These are phyloP conservation scores for Andrena minutula DNA, from an alignment of 2,888 invertebrate species.

Conservation along the genomic window DNA sequence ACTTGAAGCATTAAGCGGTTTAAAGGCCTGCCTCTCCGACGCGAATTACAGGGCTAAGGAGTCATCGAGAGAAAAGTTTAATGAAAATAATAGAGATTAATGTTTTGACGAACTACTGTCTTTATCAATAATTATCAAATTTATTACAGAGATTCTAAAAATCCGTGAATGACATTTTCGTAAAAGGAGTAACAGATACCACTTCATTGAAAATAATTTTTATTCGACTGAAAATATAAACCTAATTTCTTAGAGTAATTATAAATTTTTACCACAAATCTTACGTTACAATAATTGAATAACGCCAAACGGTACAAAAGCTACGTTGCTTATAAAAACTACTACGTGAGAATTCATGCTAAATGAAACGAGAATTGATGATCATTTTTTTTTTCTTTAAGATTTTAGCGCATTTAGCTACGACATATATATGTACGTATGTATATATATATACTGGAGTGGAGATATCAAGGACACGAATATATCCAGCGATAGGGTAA, in stretches of 20 bases:
- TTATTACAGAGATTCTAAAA: constrained; percentile 14
- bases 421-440: neutral
- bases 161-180: constrained; percentile 18
- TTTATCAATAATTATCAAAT: constrained; percentile 3
- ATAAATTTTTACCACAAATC: constrained; percentile 78
- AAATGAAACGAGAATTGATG: constrained; percentile 56
- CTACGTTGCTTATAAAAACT: constrained; percentile 70
- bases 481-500: constrained; percentile 48
- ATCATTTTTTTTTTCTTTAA: constrained; percentile 28
- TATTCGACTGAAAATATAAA: constrained; percentile 83
- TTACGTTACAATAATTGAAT: constrained; percentile 78
- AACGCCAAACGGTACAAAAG: constrained; percentile 75
- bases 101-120: too few species aligned
- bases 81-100: neutral
- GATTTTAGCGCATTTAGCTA: constrained; percentile 40
- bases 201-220: constrained; percentile 83
- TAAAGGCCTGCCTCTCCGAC: neutral
- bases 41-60: neutral
- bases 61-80: neutral
- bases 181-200: constrained; percentile 57
- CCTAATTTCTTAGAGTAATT: constrained; percentile 81
- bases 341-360: constrained; percentile 57
- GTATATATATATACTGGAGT: constrained; percentile 29
- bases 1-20: neutral
- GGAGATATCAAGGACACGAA: constrained; percentile 46